These are phyloP conservation scores for Tinamus major DNA, from an alignment of 2,797 vertebrate genomes.

Conservation along the genomic window DNA sequence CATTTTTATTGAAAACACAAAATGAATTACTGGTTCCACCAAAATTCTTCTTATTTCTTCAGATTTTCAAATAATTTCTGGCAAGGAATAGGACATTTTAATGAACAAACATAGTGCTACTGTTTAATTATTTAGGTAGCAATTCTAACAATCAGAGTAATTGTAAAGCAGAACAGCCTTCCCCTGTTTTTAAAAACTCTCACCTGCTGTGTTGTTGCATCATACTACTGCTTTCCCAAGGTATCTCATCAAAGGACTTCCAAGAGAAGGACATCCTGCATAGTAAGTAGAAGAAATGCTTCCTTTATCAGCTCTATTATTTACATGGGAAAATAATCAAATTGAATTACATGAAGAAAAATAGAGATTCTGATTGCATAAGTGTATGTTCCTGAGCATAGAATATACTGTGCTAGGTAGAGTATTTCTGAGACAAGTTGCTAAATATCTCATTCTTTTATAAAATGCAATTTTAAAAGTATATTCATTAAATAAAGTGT, in stretches of 20 bases:
- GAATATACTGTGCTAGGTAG: not conserved
- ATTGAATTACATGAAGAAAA: not conserved
- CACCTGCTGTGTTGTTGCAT: not conserved
- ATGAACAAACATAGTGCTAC: not conserved
- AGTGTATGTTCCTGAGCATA: not conserved
- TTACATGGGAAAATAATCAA: not conserved
- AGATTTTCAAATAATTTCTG: not conserved
- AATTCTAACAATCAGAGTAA: not conserved
- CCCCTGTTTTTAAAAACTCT: not conserved
- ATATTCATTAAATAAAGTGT: not conserved
- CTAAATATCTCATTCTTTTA: not conserved
- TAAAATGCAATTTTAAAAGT: not conserved
- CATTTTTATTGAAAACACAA: not conserved
- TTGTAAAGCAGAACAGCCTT: not conserved
- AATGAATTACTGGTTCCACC: rapidly evolving
- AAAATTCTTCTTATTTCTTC: not conserved
- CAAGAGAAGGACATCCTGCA: not conserved
- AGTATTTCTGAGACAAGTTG: not conserved
- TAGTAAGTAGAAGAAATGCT: not conserved
- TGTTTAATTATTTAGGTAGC: rapidly evolving
- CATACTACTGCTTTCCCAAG: not conserved
- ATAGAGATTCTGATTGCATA: not conserved
- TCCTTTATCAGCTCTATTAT: not conserved
- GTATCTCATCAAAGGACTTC: not conserved
- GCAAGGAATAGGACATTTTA: not conserved